Conservation (phyloP, 2,113 vertebrate species). For the Rhodinocichla rosea region DNA sequence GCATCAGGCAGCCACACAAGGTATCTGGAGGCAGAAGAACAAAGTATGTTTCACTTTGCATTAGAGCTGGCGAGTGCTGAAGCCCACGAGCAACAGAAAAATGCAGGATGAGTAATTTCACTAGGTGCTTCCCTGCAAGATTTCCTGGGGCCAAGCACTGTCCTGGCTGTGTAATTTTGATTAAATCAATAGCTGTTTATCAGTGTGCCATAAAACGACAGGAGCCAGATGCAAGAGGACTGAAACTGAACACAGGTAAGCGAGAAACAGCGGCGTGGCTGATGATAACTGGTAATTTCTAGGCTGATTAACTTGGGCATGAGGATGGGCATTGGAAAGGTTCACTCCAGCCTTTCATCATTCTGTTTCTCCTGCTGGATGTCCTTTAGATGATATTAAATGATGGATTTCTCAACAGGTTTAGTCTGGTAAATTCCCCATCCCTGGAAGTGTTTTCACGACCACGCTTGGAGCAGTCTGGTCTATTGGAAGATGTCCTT, state of each 20-base stretch:
- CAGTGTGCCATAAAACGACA: not conserved
- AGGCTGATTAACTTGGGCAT: not conserved
- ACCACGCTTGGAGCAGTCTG: not conserved
- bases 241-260: not conserved
- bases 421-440: not conserved
- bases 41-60: conserved; percentile 65
- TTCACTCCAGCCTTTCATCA: not conserved
- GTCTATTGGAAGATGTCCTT: not conserved
- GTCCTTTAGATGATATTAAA: not conserved
- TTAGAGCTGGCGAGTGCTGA: conserved; percentile 23
- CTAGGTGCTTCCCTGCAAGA: conserved; percentile 22
- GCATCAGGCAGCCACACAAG: conserved; percentile 35
- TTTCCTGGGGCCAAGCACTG: conserved; percentile 27
- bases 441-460: not conserved
- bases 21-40: conserved; percentile 62
- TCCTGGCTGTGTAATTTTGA: conserved; percentile 2
- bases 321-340: not conserved
- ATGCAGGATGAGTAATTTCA: conserved; percentile 51
- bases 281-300: not conserved
- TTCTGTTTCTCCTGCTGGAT: not conserved
- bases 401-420: not conserved
- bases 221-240: conserved; percentile 19
- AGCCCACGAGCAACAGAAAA: conserved; percentile 55
- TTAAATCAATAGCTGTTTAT: conserved; percentile 10
- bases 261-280: not conserved